Conservation (phyloP, 2,888 invertebrate genomes). For the Eumerus sabulonum region DNA sequence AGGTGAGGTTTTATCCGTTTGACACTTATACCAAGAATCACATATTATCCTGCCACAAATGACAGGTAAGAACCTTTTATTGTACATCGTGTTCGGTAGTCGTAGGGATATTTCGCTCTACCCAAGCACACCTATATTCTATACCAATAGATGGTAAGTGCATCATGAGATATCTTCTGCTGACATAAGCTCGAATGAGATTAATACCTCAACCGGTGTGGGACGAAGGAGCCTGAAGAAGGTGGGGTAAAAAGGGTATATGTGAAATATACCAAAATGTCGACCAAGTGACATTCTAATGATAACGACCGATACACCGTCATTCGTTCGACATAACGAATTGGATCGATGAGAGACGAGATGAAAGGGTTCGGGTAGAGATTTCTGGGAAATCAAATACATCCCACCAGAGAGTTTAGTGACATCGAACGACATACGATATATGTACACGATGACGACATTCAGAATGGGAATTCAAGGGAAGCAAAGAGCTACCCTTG, state of each 20-base stretch:
- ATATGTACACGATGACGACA: too few relatives aligned
- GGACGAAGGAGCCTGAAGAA: too few relatives aligned
- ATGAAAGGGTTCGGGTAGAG: conserved; percentile 1
- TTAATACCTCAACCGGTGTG: conserved; percentile 18
- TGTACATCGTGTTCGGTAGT: conserved; percentile 1
- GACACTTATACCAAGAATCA: conserved; percentile 30
- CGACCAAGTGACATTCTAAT: conserved; percentile 47
- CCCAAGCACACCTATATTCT: too few relatives aligned
- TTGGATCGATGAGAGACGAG: conserved; percentile 1
- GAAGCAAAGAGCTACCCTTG: conserved; percentile 10
- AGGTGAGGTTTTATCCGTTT: conserved; percentile 42
- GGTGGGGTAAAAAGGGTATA: too few relatives aligned
- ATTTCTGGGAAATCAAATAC: too few relatives aligned
- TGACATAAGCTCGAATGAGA: conserved; percentile 50
- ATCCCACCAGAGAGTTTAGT: too few relatives aligned
- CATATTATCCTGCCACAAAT: conserved; percentile 37
- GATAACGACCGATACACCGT: conserved; percentile 39
- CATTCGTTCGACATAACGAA: conserved; percentile 40
- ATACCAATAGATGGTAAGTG: not conserved
- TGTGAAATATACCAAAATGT: too few relatives aligned
- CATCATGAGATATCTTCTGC: conserved; percentile 26
- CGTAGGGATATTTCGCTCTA: too few relatives aligned
- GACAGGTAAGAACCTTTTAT: conserved; percentile 42
- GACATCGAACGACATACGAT: too few relatives aligned
- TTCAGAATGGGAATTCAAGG: too few relatives aligned